phyloP scores from a whole-genome alignment of 2,888 invertebrate genomes.

The Hanleya hanleyi region DNA sequence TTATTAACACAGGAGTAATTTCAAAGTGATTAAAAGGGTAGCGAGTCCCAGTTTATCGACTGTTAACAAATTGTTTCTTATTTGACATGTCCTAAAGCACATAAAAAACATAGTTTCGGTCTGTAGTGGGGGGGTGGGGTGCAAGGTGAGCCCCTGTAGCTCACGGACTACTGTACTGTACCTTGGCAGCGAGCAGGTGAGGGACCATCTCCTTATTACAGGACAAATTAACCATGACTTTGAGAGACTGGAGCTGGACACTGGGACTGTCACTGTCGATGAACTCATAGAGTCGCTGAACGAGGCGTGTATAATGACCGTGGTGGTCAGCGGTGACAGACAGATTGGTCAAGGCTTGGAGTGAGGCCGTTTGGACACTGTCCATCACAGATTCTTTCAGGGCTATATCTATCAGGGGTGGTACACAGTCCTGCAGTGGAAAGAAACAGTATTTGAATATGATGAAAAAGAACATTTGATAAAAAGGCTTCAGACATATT shows the following conservation, averaged over 20 bases:
- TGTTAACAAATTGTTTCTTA: too few relatives aligned
- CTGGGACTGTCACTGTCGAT: constrained; percentile 73
- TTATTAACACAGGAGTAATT: too few relatives aligned
- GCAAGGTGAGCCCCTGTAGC: too few relatives aligned
- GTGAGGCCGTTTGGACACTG: constrained; percentile 73
- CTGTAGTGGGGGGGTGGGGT: too few relatives aligned
- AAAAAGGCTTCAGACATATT: too few relatives aligned
- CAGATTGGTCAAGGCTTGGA: constrained; percentile 77
- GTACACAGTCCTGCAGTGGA: constrained; percentile 75
- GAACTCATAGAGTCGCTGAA: constrained; percentile 75
- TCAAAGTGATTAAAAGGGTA: too few relatives aligned
- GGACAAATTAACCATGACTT: constrained; percentile 78
- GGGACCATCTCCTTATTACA: constrained; percentile 78
- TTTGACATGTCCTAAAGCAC: too few relatives aligned
- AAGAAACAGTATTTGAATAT: too few relatives aligned
- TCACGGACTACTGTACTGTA: constrained; percentile 48
- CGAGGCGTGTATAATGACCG: constrained; percentile 74
- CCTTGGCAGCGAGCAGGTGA: constrained; percentile 78
- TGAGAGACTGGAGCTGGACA: constrained; percentile 76
- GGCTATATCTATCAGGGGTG: constrained; percentile 74
- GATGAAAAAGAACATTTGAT: too few relatives aligned
- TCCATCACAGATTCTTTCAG: constrained; percentile 72
- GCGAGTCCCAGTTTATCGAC: too few relatives aligned
- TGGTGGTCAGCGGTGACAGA: constrained; percentile 75
- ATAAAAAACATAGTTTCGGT: too few relatives aligned